Conservation (phyloP, 2,797 vertebrate species). For the Falco rusticolus region DNA sequence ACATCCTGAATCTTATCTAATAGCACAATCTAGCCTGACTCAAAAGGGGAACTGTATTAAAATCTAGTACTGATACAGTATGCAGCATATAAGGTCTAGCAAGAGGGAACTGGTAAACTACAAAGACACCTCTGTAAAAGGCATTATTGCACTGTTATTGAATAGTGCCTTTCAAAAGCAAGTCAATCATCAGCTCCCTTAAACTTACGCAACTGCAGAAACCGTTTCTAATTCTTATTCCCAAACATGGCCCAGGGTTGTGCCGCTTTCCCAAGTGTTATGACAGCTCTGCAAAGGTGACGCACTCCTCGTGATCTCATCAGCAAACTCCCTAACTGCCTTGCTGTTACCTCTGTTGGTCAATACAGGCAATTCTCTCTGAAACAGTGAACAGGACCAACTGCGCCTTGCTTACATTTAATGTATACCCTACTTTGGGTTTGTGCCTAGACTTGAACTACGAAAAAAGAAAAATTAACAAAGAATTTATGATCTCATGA, state of each 20-base stretch:
- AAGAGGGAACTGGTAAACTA: neutral
- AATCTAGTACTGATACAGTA: neutral
- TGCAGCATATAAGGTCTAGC: neutral
- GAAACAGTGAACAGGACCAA: rapidly evolving
- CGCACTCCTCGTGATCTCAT: neutral
- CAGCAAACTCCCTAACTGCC: neutral
- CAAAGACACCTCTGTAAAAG: neutral
- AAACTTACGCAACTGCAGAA: neutral
- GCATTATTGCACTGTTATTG: neutral
- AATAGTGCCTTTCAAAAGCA: neutral
- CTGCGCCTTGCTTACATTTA: neutral
- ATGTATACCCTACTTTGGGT: neutral
- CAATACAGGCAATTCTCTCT: neutral
- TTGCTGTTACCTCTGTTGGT: neutral
- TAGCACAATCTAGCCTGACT: neutral
- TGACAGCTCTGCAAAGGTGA: neutral
- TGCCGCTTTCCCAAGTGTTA: neutral
- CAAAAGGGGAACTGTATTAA: neutral
- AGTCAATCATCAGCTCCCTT: neutral
- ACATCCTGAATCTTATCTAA: neutral
- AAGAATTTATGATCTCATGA: constrained; percentile 66
- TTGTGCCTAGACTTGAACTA: constrained; percentile 8
- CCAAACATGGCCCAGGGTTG: neutral
- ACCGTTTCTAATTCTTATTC: neutral
- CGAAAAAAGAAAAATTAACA: neutral